These are phyloP conservation scores for Chaetodon trifascialis DNA, from an alignment of 2,113 vertebrate genomes.

Conservation along the genomic window DNA sequence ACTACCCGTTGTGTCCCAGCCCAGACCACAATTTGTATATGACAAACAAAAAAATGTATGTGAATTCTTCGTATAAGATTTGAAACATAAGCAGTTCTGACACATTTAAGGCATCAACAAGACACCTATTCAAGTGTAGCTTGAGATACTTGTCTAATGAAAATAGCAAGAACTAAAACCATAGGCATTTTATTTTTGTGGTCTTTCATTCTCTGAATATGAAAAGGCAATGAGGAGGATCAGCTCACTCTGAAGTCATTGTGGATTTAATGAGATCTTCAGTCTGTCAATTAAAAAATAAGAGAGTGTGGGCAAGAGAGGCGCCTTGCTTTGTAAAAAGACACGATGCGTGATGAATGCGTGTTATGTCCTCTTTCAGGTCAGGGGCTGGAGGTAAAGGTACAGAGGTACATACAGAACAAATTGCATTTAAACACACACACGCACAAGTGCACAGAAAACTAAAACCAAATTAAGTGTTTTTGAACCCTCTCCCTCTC, in stretches of 20 bases:
- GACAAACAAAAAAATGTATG: not conserved
- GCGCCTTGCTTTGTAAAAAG: conserved; percentile 31
- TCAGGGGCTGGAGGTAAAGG: conserved; percentile 19
- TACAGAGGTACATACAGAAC: not conserved
- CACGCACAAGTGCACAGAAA: not conserved
- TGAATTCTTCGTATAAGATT: not conserved
- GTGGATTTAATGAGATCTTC: conserved; percentile 18
- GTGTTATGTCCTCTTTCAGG: conserved; percentile 22
- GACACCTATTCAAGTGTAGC: not conserved
- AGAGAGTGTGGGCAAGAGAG: not conserved
- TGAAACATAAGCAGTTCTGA: not conserved
- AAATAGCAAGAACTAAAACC: not conserved
- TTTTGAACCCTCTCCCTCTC: not conserved
- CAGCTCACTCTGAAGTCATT: conserved; percentile 3
- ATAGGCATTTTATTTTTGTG: not conserved
- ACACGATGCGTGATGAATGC: conserved; percentile 21
- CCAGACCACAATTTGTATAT: not conserved
- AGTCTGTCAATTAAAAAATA: conserved; percentile 4
- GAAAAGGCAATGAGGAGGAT: not conserved
- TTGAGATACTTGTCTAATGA: not conserved
- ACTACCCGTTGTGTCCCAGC: conserved; percentile 7
- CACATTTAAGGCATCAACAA: not conserved
- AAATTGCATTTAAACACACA: not conserved
- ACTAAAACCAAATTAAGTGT: not conserved
- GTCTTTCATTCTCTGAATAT: not conserved